These are phyloP conservation scores for Yponomeuta evonymella DNA, from an alignment of 2,888 invertebrate species.

Conservation along the genomic window DNA sequence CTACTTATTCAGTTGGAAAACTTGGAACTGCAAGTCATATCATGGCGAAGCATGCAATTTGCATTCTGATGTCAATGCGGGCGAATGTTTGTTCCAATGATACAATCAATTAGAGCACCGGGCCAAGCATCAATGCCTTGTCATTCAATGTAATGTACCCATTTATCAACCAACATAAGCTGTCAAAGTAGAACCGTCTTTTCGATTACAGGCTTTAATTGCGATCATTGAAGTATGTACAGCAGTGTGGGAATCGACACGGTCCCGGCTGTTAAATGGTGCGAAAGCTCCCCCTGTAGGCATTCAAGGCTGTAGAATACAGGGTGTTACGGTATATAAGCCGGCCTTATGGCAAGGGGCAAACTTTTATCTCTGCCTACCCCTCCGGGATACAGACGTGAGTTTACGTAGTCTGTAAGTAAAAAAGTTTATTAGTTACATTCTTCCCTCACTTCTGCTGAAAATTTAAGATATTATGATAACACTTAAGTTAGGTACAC, in stretches of 20 bases:
- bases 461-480: no score
- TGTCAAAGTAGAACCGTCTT: not conserved
- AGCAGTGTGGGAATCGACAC: not conserved
- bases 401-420: no score
- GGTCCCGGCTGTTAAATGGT: not conserved
- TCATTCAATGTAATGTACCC: not conserved
- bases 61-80: slow-evolving; percentile 1
- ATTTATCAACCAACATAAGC: not conserved
- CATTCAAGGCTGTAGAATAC: not conserved
- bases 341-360: no score
- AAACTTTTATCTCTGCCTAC: no score
- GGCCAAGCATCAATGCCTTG: not conserved
- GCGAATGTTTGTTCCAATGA: not conserved
- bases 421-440: no score
- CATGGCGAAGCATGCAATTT: not conserved
- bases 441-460: no score
- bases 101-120: not conserved
- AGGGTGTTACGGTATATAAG: not conserved
- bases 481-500: no score
- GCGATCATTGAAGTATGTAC: not conserved
- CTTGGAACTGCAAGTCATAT: not conserved
- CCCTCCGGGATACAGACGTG: no score
- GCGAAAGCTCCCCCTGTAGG: not conserved
- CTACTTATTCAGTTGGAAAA: not conserved
- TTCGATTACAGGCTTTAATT: not conserved